These are phyloP conservation scores for Serilophus lunatus DNA, from an alignment of 2,113 vertebrate genomes.

Conservation along the genomic window DNA sequence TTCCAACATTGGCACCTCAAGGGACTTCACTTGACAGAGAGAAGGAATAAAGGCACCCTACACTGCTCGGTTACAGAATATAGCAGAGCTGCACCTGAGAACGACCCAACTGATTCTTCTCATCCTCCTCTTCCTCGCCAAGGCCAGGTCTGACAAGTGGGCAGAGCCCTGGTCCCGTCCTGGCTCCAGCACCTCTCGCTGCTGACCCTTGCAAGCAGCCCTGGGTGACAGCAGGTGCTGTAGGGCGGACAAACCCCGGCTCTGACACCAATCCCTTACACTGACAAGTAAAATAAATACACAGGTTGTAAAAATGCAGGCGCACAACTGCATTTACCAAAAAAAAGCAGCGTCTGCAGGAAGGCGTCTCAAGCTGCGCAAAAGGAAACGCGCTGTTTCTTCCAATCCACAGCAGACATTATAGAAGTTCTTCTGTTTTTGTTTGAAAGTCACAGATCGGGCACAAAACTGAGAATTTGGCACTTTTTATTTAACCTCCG, in stretches of 20 bases:
- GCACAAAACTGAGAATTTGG: not conserved
- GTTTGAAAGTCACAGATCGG: not conserved
- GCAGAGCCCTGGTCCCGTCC: not conserved
- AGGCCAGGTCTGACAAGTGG: not conserved
- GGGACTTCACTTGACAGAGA: not conserved
- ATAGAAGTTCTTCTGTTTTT: not conserved
- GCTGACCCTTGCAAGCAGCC: not conserved
- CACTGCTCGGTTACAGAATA: rapidly evolving
- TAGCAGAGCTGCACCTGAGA: not conserved
- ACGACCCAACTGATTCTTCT: not conserved
- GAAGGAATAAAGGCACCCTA: not conserved
- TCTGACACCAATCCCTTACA: not conserved
- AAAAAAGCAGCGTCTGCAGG: rapidly evolving
- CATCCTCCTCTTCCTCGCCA: rapidly evolving
- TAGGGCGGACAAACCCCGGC: rapidly evolving
- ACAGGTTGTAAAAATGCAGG: not conserved
- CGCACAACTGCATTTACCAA: not conserved
- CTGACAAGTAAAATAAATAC: not conserved
- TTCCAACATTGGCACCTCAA: not conserved
- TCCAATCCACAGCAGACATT: not conserved
- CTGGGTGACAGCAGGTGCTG: rapidly evolving
- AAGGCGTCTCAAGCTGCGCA: not conserved
- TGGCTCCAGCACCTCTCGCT: not conserved
- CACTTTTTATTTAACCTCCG: not conserved
- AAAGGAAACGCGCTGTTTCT: not conserved